A percentile compares a stretch with the other conserved stretches of the same genome.
phyloP scores from a whole-genome alignment of 2,113 vertebrate species.

The Eretmochelys imbricata region DNA sequence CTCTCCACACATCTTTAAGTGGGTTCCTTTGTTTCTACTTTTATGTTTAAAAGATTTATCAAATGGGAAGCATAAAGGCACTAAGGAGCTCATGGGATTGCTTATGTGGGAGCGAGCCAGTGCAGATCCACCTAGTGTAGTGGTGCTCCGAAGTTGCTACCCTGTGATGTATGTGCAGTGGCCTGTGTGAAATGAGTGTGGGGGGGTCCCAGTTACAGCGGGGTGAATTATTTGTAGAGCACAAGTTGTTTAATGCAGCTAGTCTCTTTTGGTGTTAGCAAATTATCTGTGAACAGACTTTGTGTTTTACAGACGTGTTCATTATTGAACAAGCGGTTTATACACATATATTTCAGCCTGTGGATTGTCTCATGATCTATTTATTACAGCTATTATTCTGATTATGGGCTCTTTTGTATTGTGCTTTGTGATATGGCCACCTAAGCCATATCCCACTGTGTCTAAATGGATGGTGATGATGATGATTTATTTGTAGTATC shows the following conservation, averaged over 20 bases:
- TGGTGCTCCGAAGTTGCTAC: background rate
- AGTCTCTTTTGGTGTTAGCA: background rate
- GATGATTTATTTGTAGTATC: background rate
- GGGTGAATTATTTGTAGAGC: background rate
- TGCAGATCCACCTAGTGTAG: background rate
- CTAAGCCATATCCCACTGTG: background rate
- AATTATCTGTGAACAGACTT: background rate
- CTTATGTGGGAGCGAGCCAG: background rate
- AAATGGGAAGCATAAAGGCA: background rate
- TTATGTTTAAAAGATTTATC: conserved; percentile 39
- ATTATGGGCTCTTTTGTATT: background rate
- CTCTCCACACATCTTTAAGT: conserved; percentile 10
- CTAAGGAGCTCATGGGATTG: background rate
- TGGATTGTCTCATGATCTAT: background rate
- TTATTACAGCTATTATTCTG: background rate
- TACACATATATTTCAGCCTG: background rate
- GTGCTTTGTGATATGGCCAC: background rate
- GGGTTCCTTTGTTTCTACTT: conserved; percentile 40
- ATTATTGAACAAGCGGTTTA: background rate
- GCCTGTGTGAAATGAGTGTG: background rate
- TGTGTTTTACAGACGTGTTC: background rate
- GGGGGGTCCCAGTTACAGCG: background rate
- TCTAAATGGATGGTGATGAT: background rate
- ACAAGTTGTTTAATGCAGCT: background rate
- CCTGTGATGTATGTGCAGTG: background rate